Evolutionary conservation across 2,888 invertebrate genomes (phyloP).

Genomic region (Cosmia trapezina): DNA sequence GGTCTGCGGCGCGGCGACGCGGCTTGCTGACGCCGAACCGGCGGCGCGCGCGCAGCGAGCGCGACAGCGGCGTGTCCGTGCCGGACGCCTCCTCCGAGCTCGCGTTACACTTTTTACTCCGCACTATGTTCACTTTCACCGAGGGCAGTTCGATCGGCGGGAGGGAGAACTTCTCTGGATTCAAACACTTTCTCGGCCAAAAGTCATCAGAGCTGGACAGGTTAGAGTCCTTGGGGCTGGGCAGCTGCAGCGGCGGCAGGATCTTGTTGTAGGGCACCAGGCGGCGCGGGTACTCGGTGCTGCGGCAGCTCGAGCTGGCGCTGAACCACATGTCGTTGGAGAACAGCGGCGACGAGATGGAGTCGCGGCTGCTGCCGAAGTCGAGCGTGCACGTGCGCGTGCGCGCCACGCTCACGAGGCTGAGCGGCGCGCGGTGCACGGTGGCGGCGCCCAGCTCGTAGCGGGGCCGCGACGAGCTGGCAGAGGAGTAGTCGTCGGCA

Average conservation of each 20-base stretch:
- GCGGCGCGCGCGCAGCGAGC: slow-evolving; percentile 53
- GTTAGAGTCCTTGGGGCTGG: slow-evolving; percentile 71
- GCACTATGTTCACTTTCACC: slow-evolving; percentile 53
- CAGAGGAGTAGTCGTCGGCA: slow-evolving; percentile 69
- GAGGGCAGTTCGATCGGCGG: slow-evolving; percentile 74
- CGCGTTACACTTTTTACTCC: slow-evolving; percentile 57
- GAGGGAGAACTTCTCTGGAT: slow-evolving; percentile 75
- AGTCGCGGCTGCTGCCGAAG: slow-evolving; percentile 67
- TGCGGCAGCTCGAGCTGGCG: slow-evolving; percentile 72
- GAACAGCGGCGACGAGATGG: slow-evolving; percentile 78
- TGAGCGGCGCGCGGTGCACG: slow-evolving; percentile 72
- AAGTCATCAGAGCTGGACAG: slow-evolving; percentile 72
- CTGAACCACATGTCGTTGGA: slow-evolving; percentile 79
- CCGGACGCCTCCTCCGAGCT: slow-evolving; percentile 51
- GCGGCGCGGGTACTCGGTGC: slow-evolving; percentile 70
- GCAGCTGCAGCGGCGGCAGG: slow-evolving; percentile 81
- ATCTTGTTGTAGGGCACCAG: slow-evolving; percentile 75
- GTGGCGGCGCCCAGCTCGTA: slow-evolving; percentile 73
- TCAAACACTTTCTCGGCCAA: slow-evolving; percentile 75
- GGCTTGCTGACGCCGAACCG: slow-evolving; percentile 70
- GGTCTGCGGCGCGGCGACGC: slow-evolving; percentile 73
- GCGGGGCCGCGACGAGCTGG: slow-evolving; percentile 53
- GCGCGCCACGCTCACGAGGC: slow-evolving; percentile 65
- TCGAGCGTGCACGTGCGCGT: slow-evolving; percentile 68
- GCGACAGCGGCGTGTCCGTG: slow-evolving; percentile 27